phyloP scores from a whole-genome alignment of 2,888 invertebrate genomes.

The Panopea generosa region DNA sequence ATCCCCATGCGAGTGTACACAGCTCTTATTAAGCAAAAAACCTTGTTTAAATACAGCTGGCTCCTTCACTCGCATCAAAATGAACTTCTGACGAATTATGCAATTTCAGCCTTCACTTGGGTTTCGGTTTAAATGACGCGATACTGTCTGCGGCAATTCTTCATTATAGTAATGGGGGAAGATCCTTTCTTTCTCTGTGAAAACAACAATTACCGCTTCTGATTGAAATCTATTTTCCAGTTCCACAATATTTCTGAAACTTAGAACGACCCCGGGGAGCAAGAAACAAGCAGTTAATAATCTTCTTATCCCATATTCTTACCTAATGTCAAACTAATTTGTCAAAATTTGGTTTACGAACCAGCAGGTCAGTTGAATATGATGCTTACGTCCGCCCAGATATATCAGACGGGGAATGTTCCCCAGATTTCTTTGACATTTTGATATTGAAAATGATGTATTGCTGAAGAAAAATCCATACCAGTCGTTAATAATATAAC shows the following conservation, averaged over 20 bases:
- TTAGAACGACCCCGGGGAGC: conserved; percentile 29
- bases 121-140: background rate
- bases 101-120: conserved; percentile 8
- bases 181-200: conserved; percentile 17
- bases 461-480: conserved; percentile 63
- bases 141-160: conserved; percentile 12
- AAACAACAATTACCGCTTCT: conserved; percentile 42
- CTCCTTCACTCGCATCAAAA: conserved; percentile 2
- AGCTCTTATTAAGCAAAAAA: conserved; percentile 10
- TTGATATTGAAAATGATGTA: conserved; percentile 68
- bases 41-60: conserved; percentile 2
- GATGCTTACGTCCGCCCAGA: conserved; percentile 52
- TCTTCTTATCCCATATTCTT: conserved; percentile 44
- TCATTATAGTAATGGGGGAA: conserved; percentile 30
- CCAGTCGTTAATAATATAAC: conserved; percentile 62
- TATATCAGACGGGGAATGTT: conserved; percentile 60
- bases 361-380: conserved; percentile 51
- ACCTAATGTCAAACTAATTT: conserved; percentile 66
- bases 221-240: conserved; percentile 57
- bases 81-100: conserved; percentile 13
- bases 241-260: conserved; percentile 42
- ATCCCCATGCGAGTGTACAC: background rate
- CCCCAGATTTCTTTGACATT: conserved; percentile 64
- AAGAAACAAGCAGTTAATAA: conserved; percentile 55
- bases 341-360: conserved; percentile 65